Percentiles rank a stretch among this genome's conserved stretches.
These are phyloP conservation scores for Phataginus tetradactyla DNA, from an alignment of 2,797 vertebrate species.

Conservation along the genomic window DNA sequence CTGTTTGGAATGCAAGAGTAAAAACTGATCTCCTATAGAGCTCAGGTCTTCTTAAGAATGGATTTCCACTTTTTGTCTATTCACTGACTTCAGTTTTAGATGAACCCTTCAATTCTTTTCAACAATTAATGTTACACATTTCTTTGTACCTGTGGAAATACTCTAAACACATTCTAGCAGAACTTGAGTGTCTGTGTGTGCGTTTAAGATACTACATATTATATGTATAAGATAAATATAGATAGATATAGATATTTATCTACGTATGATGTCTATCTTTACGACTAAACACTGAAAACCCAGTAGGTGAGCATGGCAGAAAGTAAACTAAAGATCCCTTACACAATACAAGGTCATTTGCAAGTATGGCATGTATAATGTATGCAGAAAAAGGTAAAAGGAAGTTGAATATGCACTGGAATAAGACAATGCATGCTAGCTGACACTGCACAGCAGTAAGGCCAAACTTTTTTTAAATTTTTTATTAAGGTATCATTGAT, in stretches of 20 bases:
- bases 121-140: constrained; percentile 34
- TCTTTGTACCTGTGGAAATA: constrained; percentile 46
- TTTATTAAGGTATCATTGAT: too few relatives aligned
- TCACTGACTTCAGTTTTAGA: constrained; percentile 32
- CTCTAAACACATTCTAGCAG: constrained; percentile 25
- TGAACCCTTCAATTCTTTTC: constrained; percentile 41
- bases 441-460: not conserved
- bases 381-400: constrained; percentile 9
- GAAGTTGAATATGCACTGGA: not conserved
- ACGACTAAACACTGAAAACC: constrained; percentile 36
- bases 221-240: not conserved
- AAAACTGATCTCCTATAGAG: constrained; percentile 47
- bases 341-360: not conserved
- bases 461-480: not conserved
- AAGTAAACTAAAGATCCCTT: constrained; percentile 32
- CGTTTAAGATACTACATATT: constrained; percentile 3
- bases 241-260: not conserved
- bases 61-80: constrained; percentile 36
- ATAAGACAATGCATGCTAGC: constrained; percentile 7
- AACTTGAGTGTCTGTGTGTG: not conserved
- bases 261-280: not conserved
- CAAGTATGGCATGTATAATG: not conserved
- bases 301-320: not conserved
- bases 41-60: constrained; percentile 54
- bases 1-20: constrained; percentile 37